Base-by-base conservation (phyloP, 2,888 invertebrate species). In the Pterobdella sp. region DNA sequence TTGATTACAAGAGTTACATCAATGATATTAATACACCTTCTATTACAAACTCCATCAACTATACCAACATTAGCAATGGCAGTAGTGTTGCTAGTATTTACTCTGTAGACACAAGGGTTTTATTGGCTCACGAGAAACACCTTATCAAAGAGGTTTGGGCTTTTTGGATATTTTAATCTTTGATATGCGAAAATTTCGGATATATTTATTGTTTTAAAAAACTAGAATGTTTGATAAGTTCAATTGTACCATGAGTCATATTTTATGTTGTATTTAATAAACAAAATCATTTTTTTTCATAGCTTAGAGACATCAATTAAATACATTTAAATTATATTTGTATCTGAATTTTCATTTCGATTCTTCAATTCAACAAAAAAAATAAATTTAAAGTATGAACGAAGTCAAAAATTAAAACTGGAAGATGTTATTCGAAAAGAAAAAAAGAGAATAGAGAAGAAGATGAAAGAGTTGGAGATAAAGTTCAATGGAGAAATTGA, bases 121-220 rank as follows among this genome's bases (percentile, higher is more conserved):
- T 56, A 26, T 26, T 56, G 3, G 60, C 10, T 26, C 60, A 56
- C n/a, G 60, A 56, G 26, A 56, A n/a, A 22, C 4, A 56, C n/a
- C 60, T 56, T 4, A 3, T 56, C 60, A 56, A 56, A 22, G n/a
- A 56, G 60, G 60, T 56, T 7, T 18, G 3, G n/a, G 7, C 4
- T 56, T 56, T 56, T 56, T 56, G n/a, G n/a, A 22, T 56, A 22
- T 56, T 56, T 56, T 56, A 42, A 42, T 22, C n/a, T n/a, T n/a
- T n/a, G n/a, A n/a, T n/a, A n/a, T n/a, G n/a, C n/a, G n/a, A n/a
- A n/a, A n/a, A n/a, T n/a, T n/a, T n/a, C n/a, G n/a, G n/a, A n/a
- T n/a, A n/a, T n/a, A n/a, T 14, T 42, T 42, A 42, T 22, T 14
- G 22, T 42, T 42, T 42, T 42, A 42, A 42, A 7, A 42, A 42